Conservation (phyloP, 2,113 vertebrate species). For the Chascanopsetta lugubris region DNA sequence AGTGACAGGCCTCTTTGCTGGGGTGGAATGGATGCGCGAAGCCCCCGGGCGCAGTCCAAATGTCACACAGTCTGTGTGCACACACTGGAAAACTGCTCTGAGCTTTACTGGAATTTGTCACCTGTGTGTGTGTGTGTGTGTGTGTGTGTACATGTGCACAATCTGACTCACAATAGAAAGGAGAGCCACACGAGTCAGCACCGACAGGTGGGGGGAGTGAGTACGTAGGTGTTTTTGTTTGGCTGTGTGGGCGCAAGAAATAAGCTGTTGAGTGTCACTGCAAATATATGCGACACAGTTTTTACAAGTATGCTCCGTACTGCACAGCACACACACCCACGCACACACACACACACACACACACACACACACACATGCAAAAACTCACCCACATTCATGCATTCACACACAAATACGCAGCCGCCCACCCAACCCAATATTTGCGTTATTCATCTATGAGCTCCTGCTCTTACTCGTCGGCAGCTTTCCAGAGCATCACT, state of each 20-base stretch:
- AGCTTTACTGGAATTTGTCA: constrained; percentile 62
- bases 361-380: constrained; percentile 15
- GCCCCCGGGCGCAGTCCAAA: constrained; percentile 58
- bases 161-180: constrained; percentile 60
- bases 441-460: constrained; percentile 58
- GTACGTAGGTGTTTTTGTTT: constrained; percentile 68
- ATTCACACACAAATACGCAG: constrained; percentile 12
- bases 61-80: constrained; percentile 69
- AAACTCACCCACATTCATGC: constrained; percentile 15
- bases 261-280: constrained; percentile 52
- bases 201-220: constrained; percentile 52
- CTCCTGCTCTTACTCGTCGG: constrained; percentile 23
- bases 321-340: constrained; percentile 29
- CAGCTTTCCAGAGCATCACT: constrained; percentile 60
- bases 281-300: constrained; percentile 51
- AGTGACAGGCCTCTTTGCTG: constrained; percentile 63
- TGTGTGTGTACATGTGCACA: constrained; percentile 9
- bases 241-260: constrained; percentile 60
- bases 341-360: background rate
- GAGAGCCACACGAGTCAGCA: constrained; percentile 34
- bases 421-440: constrained; percentile 20
- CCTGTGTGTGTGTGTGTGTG: constrained; percentile 35
- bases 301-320: constrained; percentile 45
- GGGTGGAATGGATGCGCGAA: constrained; percentile 49
- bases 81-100: constrained; percentile 53